These are phyloP conservation scores for Hemibagrus wyckioides DNA, from an alignment of 2,113 vertebrate species.

Conservation along the genomic window DNA sequence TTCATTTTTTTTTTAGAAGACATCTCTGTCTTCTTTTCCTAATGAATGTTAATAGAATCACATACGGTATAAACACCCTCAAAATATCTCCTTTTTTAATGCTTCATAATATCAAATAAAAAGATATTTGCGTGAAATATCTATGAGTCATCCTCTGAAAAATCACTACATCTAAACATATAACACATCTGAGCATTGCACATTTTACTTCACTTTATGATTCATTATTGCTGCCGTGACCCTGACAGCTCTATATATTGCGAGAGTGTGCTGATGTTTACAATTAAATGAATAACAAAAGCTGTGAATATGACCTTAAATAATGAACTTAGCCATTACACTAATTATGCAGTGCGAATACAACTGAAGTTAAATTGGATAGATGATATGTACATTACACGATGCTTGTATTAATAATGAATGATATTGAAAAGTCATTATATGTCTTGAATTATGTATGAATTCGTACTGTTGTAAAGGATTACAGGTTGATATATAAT, in stretches of 20 bases:
- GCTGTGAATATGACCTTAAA: not conserved
- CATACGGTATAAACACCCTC: not conserved
- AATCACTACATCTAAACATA: not conserved
- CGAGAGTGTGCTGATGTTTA: not conserved
- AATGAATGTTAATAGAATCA: not conserved
- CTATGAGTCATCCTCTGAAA: not conserved
- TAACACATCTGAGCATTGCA: not conserved
- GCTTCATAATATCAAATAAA: not conserved
- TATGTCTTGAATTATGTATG: not conserved
- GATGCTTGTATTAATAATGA: not conserved
- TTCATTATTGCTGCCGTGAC: not conserved
- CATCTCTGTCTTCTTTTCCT: not conserved
- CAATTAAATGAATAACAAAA: not conserved
- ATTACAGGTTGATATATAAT: not conserved
- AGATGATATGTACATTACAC: not conserved
- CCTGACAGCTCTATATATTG: not conserved
- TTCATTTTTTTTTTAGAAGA: not conserved
- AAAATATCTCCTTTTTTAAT: not conserved
- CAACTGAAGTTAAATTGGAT: not conserved
- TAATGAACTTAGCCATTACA: not conserved
- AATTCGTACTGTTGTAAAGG: not conserved
- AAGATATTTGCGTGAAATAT: not conserved
- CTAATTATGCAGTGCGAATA: not conserved
- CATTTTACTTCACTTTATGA: not conserved
- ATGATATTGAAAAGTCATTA: not conserved